Evolutionary conservation across 2,888 invertebrate species (phyloP), one percentile per base, ranked within the genome.

Genomic region (Stenolophus ochropezus): DNA sequence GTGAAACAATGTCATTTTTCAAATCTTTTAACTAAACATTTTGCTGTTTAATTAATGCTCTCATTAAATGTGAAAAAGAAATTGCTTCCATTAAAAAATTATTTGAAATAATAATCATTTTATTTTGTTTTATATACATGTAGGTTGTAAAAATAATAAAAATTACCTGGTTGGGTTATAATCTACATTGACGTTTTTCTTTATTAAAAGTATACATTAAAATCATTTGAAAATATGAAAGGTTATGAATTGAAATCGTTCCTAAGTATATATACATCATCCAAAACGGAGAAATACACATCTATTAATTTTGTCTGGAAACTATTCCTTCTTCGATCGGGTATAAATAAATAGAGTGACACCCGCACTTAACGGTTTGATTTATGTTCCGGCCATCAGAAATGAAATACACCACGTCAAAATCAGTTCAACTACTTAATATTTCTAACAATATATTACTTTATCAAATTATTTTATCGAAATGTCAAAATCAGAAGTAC

Each of bases 401-500:
- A 8, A 69, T 69, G 73, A 73, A 73, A 73, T 73, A 49, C 49
- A 69, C 11, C 20, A 49, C 47, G 49, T 73, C 73, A 73, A 20
- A 6, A 47, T 73, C 73, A 73, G 73, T 73, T 69, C 14, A 49
- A 73, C 14, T 47, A 21, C 5, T 73, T 49, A 47, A 73, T 73
- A 23, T 73, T 73, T 73, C 73, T 23, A n/a, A 47, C 23, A 73
- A 73, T 73, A 23, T 73, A 71, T 14, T 73, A 16, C n/a, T 73
- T n/a, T 21, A 49, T 73, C 49, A 49, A 16, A 49, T 73, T 73
- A 73, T 73, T 49, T 49, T 11, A 73, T 73, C 5, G 73, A 73
- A 73, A 73, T 18, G 73, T 73, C 73, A 73, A 14, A 11, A 21
- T 20, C 73, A 73, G 49, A 18, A 69, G n/a, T 42, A 42, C 33